A percentile compares a stretch with the other conserved stretches of the same genome.
Conservation (phyloP, 2,113 vertebrate genomes). For the Clarias gariepinus region DNA sequence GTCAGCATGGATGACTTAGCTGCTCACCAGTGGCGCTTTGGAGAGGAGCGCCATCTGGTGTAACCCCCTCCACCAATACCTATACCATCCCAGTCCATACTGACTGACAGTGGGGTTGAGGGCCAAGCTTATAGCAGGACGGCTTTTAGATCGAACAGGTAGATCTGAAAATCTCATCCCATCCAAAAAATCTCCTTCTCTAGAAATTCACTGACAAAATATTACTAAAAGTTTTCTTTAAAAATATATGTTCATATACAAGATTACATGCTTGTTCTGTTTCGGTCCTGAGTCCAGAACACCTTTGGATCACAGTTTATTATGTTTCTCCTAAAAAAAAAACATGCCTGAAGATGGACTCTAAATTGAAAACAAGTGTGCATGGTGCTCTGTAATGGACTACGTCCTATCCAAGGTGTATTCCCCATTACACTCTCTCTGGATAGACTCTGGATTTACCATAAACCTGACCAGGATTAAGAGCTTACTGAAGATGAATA, state of each 20-base stretch:
- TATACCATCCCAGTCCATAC: not conserved
- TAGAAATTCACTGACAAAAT: not conserved
- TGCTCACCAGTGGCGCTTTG: slow-evolving; percentile 57
- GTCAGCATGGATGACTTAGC: slow-evolving; percentile 66
- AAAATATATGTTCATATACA: not conserved
- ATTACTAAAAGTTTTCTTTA: not conserved
- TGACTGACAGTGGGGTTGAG: not conserved
- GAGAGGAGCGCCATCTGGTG: slow-evolving; percentile 71
- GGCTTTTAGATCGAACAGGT: not conserved
- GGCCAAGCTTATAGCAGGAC: not conserved
- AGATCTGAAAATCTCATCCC: not conserved
- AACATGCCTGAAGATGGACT: not conserved
- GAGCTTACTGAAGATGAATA: slow-evolving; percentile 1
- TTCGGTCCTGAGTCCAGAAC: not conserved
- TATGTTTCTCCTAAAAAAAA: not conserved
- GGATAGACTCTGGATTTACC: not conserved
- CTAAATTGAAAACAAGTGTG: not conserved
- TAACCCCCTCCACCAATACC: slow-evolving; percentile 36
- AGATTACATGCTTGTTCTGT: not conserved
- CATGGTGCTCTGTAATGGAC: not conserved
- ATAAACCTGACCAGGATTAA: not conserved
- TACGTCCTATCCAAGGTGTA: not conserved
- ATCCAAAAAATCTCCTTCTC: not conserved
- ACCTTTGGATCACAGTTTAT: not conserved
- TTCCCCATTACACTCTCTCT: not conserved